Evolutionary conservation across 2,113 vertebrate genomes (phyloP).

Genomic region (Merops nubicus): DNA sequence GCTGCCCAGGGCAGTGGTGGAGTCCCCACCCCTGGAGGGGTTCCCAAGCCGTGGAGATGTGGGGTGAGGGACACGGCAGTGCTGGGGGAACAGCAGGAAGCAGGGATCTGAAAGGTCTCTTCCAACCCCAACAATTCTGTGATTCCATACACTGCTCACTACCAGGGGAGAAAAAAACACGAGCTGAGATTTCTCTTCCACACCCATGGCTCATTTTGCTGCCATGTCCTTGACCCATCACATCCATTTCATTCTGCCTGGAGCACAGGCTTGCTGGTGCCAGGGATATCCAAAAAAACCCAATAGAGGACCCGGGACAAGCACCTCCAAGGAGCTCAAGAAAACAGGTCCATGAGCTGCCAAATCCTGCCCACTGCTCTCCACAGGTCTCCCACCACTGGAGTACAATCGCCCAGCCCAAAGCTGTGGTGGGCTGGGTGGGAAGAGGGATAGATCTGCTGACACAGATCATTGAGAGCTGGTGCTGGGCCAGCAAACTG

Average conservation of each 20-base stretch:
- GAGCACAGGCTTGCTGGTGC: not conserved
- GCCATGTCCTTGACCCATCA: rapidly evolving
- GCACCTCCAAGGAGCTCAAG: not conserved
- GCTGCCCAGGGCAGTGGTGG: not conserved
- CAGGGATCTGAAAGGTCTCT: not conserved
- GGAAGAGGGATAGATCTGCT: not conserved
- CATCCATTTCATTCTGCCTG: rapidly evolving
- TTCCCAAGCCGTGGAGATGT: not conserved
- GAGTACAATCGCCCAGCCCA: rapidly evolving
- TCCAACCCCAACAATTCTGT: not conserved
- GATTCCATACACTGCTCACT: not conserved
- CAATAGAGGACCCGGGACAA: rapidly evolving
- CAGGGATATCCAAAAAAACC: not conserved
- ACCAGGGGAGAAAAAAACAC: not conserved
- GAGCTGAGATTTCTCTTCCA: not conserved
- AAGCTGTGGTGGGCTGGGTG: not conserved
- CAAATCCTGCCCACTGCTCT: not conserved
- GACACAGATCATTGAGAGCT: too few species aligned
- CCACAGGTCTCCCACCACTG: rapidly evolving
- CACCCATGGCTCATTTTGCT: rapidly evolving
- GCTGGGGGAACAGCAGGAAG: not conserved
- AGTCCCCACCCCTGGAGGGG: not conserved
- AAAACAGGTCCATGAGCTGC: rapidly evolving
- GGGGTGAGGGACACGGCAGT: not conserved
- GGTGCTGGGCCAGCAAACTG: too few species aligned